These are phyloP conservation scores for Sprattus sprattus DNA, from an alignment of 2,113 vertebrate species.

Conservation along the genomic window DNA sequence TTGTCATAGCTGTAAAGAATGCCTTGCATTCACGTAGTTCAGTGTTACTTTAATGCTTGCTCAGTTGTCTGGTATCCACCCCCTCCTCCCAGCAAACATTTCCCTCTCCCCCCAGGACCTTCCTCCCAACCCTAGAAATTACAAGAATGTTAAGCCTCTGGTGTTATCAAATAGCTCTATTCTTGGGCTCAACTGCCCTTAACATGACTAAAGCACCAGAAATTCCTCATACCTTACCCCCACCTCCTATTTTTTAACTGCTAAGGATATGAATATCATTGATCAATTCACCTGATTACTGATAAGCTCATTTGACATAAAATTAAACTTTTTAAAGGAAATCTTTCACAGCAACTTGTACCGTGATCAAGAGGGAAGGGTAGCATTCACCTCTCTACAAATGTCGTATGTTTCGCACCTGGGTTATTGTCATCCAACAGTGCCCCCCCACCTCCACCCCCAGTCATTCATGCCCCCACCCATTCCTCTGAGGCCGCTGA, in stretches of 20 bases:
- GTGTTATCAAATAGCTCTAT: constrained; percentile 31
- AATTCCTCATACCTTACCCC: constrained; percentile 18
- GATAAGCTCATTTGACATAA: not conserved
- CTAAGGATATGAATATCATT: not conserved
- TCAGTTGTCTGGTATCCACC: constrained; percentile 23
- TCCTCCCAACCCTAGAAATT: constrained; percentile 22
- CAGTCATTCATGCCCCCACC: not conserved
- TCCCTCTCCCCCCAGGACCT: constrained; percentile 17
- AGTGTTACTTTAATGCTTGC: constrained; percentile 8
- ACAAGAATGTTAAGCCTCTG: constrained; percentile 38
- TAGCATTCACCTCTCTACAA: not conserved
- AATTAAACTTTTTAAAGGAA: not conserved
- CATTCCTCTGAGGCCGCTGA: not conserved
- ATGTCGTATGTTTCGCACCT: constrained; percentile 32
- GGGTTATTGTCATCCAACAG: constrained; percentile 4
- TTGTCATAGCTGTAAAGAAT: not conserved
- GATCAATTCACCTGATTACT: not conserved
- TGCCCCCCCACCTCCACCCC: not conserved
- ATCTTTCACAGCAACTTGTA: not conserved
- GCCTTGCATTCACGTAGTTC: not conserved
- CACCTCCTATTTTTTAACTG: constrained; percentile 31
- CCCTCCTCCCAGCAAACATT: constrained; percentile 4
- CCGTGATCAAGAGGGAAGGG: not conserved
- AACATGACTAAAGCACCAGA: constrained; percentile 20
- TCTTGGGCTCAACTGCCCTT: constrained; percentile 10